Evolutionary conservation across 2,113 vertebrate genomes (phyloP).

Genomic region (Scortum barcoo): DNA sequence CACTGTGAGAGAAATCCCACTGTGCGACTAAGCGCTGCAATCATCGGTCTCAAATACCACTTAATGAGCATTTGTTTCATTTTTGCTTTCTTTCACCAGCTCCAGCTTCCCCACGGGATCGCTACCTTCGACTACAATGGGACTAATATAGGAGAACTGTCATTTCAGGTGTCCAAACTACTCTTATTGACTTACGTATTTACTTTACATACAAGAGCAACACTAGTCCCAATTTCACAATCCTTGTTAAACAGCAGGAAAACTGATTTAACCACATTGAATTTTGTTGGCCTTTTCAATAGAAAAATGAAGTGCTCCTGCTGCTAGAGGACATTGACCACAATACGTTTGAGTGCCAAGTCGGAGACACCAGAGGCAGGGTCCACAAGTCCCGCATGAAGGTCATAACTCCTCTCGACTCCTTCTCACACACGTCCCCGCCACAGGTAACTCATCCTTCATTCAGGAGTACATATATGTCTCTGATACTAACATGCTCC

Average conservation of each 20-base stretch:
- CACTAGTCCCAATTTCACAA: background rate
- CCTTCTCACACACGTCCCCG: background rate
- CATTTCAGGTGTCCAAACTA: slow-evolving; percentile 87
- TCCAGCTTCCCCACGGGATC: slow-evolving; percentile 88
- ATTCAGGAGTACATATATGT: background rate
- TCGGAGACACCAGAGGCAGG: slow-evolving; percentile 79
- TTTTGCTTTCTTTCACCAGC: slow-evolving; percentile 77
- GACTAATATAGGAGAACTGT: slow-evolving; percentile 81
- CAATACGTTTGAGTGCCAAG: slow-evolving; percentile 87
- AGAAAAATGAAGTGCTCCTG: slow-evolving; percentile 88
- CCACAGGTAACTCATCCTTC: slow-evolving; percentile 64
- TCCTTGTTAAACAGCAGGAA: background rate
- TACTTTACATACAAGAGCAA: background rate
- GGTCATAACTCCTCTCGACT: slow-evolving; percentile 85
- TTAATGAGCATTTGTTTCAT: background rate
- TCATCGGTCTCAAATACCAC: background rate
- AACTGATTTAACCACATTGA: background rate
- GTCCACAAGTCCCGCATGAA: slow-evolving; percentile 84
- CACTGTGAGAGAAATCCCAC: slow-evolving; percentile 82
- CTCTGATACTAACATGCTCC: background rate
- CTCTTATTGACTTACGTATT: background rate
- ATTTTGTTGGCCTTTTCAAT: slow-evolving; percentile 2
- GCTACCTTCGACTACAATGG: slow-evolving; percentile 85
- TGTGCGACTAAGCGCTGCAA: background rate
- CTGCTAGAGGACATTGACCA: slow-evolving; percentile 82